Evolutionary conservation across 2,113 vertebrate genomes (phyloP).

Genomic region (Camelus dromedarius): DNA sequence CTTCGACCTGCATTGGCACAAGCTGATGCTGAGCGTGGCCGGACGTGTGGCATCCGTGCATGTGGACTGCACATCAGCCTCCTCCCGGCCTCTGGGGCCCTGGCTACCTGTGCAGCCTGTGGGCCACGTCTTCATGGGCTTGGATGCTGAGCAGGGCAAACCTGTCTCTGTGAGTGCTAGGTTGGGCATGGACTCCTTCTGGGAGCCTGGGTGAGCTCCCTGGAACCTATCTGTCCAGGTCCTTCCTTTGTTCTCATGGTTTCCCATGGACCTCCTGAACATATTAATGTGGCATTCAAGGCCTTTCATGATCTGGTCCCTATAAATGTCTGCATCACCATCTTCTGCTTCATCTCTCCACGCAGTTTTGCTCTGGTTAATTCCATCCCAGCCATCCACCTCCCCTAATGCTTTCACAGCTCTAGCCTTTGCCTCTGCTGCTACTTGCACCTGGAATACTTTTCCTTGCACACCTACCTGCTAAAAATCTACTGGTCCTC

Average conservation of each 20-base stretch:
- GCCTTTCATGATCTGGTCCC: background rate
- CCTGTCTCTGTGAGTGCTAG: slow-evolving; percentile 89
- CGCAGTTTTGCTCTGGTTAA: background rate
- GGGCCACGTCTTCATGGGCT: slow-evolving; percentile 92
- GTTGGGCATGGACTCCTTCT: background rate
- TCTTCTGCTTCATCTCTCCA: background rate
- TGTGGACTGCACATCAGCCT: slow-evolving; percentile 93
- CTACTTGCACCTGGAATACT: background rate
- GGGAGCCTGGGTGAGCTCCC: background rate
- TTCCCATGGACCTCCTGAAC: background rate
- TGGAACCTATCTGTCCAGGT: background rate
- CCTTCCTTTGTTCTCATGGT: background rate
- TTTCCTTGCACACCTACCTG: background rate
- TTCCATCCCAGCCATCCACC: background rate
- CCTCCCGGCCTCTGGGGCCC: slow-evolving; percentile 91
- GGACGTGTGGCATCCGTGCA: slow-evolving; percentile 88
- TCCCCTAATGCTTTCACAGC: background rate
- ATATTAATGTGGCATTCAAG: background rate
- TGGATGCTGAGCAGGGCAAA: slow-evolving; percentile 89
- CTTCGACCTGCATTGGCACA: slow-evolving; percentile 95
- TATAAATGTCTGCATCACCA: fast-evolving
- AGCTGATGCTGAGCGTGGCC: slow-evolving; percentile 92
- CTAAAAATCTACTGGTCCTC: background rate
- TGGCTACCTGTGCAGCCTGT: slow-evolving; percentile 78
- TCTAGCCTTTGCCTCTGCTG: background rate